Evolutionary conservation across 2,113 vertebrate genomes (phyloP), one percentile per base, ranked within the genome.

Genomic region (Balaeniceps rex): DNA sequence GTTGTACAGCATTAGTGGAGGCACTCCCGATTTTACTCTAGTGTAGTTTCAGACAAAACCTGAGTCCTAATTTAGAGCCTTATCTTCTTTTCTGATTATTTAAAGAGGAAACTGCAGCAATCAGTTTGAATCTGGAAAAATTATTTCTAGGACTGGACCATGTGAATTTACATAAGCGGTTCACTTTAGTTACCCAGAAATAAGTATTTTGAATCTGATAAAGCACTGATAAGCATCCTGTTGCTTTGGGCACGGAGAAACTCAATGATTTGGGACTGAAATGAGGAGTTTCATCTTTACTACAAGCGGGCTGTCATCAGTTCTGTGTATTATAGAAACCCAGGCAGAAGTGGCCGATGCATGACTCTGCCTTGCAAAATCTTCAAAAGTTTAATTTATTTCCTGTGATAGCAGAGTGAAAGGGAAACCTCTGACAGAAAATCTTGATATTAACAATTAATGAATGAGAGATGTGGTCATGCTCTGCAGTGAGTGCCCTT

Each of bases 351-450:
- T 44, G 51, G 68, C 66, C 1, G 5, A 34, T 40, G 10, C 16
- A 21, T 69, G 76, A 94, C 86, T 85, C 57, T 77, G 71, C 79
- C 90, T 81, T 65, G 38, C 49, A 92, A 66, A 90, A 80, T 74
- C 90, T 94, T 94, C 92, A 95, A 44, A 94, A 86, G 96, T 77
- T 94, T 94, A 70, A 54, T 91, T 91, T 77, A 80, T 97, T 96
- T 97, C 93, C 93, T 94, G 85, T 74, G 90, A 94, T 42, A 47
- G 69, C 51, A 66, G 68, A 94, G 47, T 29, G 79, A 96, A 97
- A 97, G 93, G 97, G 90, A 97, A 97, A 97, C 82, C 85, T 94
- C 92, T 18, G 90, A 64, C 47, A 93, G 88, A 88, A 90, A 86
- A 81, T 77, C 87, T 90, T 94, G 87, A 65, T 90, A 93, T 95